Percentiles rank a stretch among this genome's conserved stretches.
Conservation (phyloP, 2,888 invertebrate species). For the Petrophora chlorosata region DNA sequence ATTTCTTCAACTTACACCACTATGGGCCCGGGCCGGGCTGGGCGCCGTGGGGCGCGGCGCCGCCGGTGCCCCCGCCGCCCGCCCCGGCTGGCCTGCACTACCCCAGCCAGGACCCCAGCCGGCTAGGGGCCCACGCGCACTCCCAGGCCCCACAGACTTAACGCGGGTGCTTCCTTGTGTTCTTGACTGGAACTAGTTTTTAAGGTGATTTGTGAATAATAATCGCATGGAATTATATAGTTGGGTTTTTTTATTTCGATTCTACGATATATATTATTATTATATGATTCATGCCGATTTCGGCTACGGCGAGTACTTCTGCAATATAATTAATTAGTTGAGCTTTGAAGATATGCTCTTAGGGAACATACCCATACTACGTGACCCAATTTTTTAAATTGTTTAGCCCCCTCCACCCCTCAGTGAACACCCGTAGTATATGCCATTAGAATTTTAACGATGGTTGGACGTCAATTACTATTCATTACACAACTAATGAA, state of each 20-base stretch:
- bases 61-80: constrained; percentile 63
- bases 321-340: too few species aligned
- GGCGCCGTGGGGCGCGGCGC: constrained; percentile 42
- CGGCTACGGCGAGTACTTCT: too few species aligned
- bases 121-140: constrained; percentile 89
- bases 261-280: too few species aligned
- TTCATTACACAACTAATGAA: too few species aligned
- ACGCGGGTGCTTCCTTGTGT: neutral
- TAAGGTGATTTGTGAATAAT: constrained; percentile 23
- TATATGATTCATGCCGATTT: too few species aligned
- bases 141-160: constrained; percentile 70
- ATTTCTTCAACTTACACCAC: constrained; percentile 85
- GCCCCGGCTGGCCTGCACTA: constrained; percentile 91
- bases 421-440: too few species aligned
- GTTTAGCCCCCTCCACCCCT: too few species aligned
- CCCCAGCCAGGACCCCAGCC: constrained; percentile 98
- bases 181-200: constrained; percentile 4
- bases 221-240: constrained; percentile 12
- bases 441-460: too few species aligned
- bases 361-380: too few species aligned
- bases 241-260: constrained; percentile 2
- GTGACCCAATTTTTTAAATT: too few species aligned
- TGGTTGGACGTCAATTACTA: too few species aligned
- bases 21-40: constrained; percentile 50
- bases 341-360: too few species aligned